These are phyloP conservation scores for Liparis tanakae DNA, from an alignment of 2,797 vertebrate genomes.

Conservation along the genomic window DNA sequence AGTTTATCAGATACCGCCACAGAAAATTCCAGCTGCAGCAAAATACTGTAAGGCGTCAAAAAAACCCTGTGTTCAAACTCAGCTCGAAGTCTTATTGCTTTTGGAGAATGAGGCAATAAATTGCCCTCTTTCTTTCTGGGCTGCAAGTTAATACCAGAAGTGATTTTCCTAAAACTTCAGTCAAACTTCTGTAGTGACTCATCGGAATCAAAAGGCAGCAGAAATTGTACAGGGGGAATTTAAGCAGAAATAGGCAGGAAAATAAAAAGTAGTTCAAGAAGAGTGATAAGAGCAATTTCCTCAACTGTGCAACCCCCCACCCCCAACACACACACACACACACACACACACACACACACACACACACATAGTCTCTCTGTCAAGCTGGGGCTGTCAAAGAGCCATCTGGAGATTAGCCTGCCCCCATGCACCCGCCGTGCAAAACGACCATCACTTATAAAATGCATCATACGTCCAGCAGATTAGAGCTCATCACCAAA, in stretches of 20 bases:
- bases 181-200: conserved; percentile 36
- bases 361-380: conserved; percentile 12
- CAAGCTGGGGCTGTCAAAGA: conserved; percentile 31
- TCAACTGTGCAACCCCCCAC: conserved; percentile 2
- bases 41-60: conserved; percentile 13
- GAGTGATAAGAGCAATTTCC: conserved; percentile 36
- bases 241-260: background rate
- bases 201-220: conserved; percentile 28
- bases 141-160: conserved; percentile 19
- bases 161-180: conserved; percentile 38
- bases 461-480: conserved; percentile 48
- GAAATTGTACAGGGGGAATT: conserved; percentile 47
- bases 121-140: conserved; percentile 17
- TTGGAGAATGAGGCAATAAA: conserved; percentile 44
- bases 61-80: conserved; percentile 2
- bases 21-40: conserved; percentile 13
- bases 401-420: conserved; percentile 41
- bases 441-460: conserved; percentile 30
- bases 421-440: conserved; percentile 19
- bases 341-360: too few relatives aligned
- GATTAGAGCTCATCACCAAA: conserved; percentile 32
- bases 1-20: conserved; percentile 30
- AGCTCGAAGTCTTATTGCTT: conserved; percentile 36
- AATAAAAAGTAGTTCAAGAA: conserved; percentile 35
- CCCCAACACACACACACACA: background rate